Base-by-base conservation (phyloP, 2,113 vertebrate species). In the Solea senegalensis region DNA sequence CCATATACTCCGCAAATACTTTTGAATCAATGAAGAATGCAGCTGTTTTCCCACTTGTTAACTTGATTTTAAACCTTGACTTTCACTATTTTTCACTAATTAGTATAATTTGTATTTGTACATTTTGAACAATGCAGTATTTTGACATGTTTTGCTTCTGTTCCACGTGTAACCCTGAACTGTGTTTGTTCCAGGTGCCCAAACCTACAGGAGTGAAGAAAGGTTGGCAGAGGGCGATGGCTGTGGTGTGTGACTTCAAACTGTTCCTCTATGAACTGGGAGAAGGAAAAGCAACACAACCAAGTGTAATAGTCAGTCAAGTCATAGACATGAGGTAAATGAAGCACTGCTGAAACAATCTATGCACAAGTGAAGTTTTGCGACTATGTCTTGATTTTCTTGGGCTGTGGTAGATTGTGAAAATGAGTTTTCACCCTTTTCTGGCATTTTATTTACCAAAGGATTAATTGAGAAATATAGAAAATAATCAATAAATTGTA, bases 151-250 rank as follows among this genome's bases (percentile, higher is more conserved):
- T 59, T 5, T 13, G 27, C 12, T 43, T 9, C 4, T 9, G 15
- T 13, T 54, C 5, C 8, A 15, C n/a, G 12, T 54, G 0, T n/a
- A 7, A 43, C 28, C 5, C 48, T 56, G 7, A 58, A 7, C 9
- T 4, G 2, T 45, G 40, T 66, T 8, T 67, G 40, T 39, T 51
- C 1, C 49, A 99, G 98, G 95, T 98, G 63, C 98, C 98, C 7
- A 99, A 99, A 88, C 97, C 98, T 8, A 95, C 97, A 3, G 98
- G 98, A 46, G 98, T 99, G 74, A 99, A 99, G 92, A 98, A 96
- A 74, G 98, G 97, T 5, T 99, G 98, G 98, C 98, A 99, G 79
- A 94, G 97, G 84, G 95, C 97, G 0, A 74, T 97, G 84, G 97
- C 97, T 14, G 95, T 99, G 34, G 96, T 99, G 26, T 99, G 97